Percentiles rank a stretch among this genome's conserved stretches.
Conservation (phyloP, 2,888 invertebrate species). For the Xestia rhomboidea region DNA sequence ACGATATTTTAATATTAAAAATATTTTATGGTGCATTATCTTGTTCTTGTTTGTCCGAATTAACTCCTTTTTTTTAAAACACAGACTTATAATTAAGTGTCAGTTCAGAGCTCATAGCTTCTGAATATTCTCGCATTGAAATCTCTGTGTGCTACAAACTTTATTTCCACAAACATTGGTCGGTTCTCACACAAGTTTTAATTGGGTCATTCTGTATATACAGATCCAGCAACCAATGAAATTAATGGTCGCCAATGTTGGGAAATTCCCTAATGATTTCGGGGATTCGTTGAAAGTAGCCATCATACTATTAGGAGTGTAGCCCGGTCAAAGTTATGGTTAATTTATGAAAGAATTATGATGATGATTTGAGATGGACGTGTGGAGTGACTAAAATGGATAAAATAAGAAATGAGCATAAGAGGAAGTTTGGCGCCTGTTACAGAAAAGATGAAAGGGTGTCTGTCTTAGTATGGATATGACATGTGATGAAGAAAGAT, state of each 20-base stretch:
- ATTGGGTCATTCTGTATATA: slow-evolving; percentile 69
- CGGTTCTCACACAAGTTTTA: slow-evolving; percentile 68
- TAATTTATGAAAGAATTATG: background rate
- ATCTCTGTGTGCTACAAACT: slow-evolving; percentile 9
- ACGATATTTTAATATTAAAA: no score
- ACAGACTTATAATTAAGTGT: background rate
- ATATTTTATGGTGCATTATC: no score
- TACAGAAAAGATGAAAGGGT: no score
- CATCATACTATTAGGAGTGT: slow-evolving; percentile 26
- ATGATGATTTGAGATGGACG: no score
- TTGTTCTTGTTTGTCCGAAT: no score
- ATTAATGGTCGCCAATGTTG: slow-evolving; percentile 47
- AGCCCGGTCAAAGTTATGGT: background rate
- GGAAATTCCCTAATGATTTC: slow-evolving; percentile 42
- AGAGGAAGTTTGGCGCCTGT: no score
- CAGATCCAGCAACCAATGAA: slow-evolving; percentile 44
- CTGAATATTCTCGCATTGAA: slow-evolving; percentile 9
- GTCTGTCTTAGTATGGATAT: no score
- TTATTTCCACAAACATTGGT: slow-evolving; percentile 49
- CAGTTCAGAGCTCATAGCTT: background rate
- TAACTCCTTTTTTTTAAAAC: no score
- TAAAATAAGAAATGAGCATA: no score
- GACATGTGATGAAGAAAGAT: no score
- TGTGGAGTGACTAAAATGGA: no score
- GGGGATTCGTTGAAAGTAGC: slow-evolving; percentile 36